These are phyloP conservation scores for Hippopotamus amphibius DNA, from an alignment of 2,113 vertebrate species.

Conservation along the genomic window DNA sequence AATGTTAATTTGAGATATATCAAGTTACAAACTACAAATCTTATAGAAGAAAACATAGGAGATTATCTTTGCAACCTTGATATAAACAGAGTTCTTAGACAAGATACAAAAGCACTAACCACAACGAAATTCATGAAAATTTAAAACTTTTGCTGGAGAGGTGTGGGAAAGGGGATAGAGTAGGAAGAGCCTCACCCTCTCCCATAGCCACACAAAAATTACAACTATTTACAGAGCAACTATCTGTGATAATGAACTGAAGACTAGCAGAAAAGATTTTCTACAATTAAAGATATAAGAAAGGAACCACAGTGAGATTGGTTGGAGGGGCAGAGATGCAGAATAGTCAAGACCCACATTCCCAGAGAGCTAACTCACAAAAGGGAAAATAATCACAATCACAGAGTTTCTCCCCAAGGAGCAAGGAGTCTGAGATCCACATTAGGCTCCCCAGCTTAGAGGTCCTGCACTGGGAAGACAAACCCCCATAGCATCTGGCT, in stretches of 20 bases:
- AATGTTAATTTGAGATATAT: slow-evolving; percentile 10
- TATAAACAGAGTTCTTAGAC: neutral
- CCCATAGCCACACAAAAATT: neutral
- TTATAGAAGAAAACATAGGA: neutral
- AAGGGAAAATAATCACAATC: neutral
- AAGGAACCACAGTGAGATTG: neutral
- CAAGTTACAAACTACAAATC: neutral
- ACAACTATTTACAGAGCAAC: neutral
- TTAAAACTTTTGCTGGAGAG: neutral
- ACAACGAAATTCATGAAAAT: neutral
- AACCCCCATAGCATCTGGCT: neutral
- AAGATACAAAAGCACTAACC: neutral
- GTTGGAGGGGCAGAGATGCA: neutral
- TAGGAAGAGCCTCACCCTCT: neutral
- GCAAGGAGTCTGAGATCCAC: neutral
- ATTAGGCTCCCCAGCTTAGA: neutral
- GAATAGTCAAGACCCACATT: neutral
- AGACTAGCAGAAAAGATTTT: neutral
- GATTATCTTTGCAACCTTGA: neutral
- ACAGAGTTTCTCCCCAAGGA: neutral
- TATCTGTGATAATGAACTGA: neutral
- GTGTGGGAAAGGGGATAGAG: neutral
- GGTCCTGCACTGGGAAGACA: neutral
- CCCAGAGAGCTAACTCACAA: neutral
- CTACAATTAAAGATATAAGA: neutral